These are phyloP conservation scores for Athripsodes cinereus DNA, from an alignment of 2,888 invertebrate genomes.

Conservation along the genomic window DNA sequence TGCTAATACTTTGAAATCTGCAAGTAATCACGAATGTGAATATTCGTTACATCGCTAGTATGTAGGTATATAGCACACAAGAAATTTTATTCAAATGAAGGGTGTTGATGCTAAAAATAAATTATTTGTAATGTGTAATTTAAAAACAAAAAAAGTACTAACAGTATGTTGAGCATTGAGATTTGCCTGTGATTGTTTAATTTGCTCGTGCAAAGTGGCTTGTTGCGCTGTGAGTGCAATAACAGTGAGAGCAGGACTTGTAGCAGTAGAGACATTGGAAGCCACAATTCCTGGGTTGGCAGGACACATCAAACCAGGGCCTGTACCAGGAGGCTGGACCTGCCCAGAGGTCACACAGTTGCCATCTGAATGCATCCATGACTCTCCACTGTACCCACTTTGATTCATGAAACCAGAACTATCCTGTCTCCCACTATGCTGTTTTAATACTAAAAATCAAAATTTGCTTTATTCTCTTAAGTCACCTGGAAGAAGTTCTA, in stretches of 20 bases:
- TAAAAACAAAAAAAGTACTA: constrained; percentile 32
- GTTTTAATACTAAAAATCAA: constrained; percentile 65
- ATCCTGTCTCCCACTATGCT: constrained; percentile 54
- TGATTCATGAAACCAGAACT: constrained; percentile 29
- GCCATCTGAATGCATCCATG: neutral
- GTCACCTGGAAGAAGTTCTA: no score
- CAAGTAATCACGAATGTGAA: no score
- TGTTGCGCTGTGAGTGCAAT: constrained; percentile 63
- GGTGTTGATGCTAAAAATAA: no score
- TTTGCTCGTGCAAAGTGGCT: constrained; percentile 80
- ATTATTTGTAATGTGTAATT: no score
- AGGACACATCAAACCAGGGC: neutral
- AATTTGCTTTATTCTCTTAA: no score
- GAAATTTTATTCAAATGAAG: no score
- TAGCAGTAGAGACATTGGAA: constrained; percentile 26
- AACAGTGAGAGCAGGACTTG: constrained; percentile 28
- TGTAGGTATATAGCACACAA: no score
- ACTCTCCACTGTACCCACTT: constrained; percentile 32
- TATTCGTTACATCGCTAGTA: no score
- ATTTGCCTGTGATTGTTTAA: constrained; percentile 93
- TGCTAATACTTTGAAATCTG: no score
- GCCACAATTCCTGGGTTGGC: constrained; percentile 24
- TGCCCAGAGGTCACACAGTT: neutral
- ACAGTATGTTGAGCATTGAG: constrained; percentile 92
- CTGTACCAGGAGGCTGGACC: neutral